Conservation (phyloP, 2,113 vertebrate species). For the Engystomops pustulosus region DNA sequence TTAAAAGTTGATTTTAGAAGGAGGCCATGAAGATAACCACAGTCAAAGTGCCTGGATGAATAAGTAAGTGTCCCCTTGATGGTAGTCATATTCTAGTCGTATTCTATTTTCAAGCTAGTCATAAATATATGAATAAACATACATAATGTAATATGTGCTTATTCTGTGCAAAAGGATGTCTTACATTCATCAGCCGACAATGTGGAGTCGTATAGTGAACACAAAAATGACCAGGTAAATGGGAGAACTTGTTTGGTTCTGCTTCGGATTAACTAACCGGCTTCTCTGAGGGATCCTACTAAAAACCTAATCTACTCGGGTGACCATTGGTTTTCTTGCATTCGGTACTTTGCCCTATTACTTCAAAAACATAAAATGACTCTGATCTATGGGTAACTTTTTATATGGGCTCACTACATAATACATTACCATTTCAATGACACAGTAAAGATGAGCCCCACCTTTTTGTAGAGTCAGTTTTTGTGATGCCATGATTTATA, state of each 20-base stretch:
- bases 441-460: too few species aligned
- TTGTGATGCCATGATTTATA: too few species aligned
- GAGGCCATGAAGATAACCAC: too few species aligned
- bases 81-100: too few species aligned
- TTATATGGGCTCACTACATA: too few species aligned
- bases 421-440: not conserved
- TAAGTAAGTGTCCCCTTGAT: too few species aligned
- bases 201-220: conserved; percentile 73
- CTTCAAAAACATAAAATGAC: not conserved
- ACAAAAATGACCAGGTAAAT: conserved; percentile 82
- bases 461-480: too few species aligned
- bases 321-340: not conserved
- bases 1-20: too few species aligned
- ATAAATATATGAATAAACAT: not conserved
- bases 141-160: conserved; percentile 66
- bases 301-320: conserved; percentile 3
- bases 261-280: conserved; percentile 15
- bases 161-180: conserved; percentile 84
- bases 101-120: not conserved
- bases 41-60: too few species aligned
- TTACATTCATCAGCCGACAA: conserved; percentile 81
- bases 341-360: conserved; percentile 17
- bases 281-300: not conserved
- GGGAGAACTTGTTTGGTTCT: not conserved
- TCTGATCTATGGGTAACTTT: not conserved